A percentile compares a stretch with the other conserved stretches of the same genome.
These are phyloP conservation scores for Graphium colonna DNA, from an alignment of 2,888 invertebrate genomes.

Conservation along the genomic window DNA sequence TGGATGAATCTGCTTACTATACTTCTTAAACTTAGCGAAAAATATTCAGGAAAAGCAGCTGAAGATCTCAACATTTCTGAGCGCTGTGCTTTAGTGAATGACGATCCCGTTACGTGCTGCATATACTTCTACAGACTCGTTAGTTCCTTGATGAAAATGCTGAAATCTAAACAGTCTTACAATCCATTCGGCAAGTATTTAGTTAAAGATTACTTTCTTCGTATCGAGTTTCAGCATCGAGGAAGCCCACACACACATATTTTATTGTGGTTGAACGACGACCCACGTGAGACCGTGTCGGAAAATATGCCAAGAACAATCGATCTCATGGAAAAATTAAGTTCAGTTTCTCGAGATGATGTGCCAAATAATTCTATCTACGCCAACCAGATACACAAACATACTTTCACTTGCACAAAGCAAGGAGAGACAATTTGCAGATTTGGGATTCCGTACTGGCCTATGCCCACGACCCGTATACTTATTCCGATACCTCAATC, in stretches of 20 bases:
- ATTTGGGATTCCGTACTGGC: slow-evolving; percentile 44
- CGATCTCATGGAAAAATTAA: slow-evolving; percentile 40
- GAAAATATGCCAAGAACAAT: slow-evolving; percentile 43
- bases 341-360: slow-evolving; percentile 37
- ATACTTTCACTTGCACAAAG: slow-evolving; percentile 40
- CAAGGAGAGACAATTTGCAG: slow-evolving; percentile 38
- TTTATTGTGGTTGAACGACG: slow-evolving; percentile 49
- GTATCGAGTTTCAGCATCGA: slow-evolving; percentile 47
- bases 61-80: slow-evolving; percentile 22
- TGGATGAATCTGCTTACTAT: slow-evolving; percentile 43
- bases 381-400: slow-evolving; percentile 41
- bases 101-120: slow-evolving; percentile 41
- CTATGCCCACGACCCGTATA: slow-evolving; percentile 38
- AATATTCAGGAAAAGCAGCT: slow-evolving; percentile 32
- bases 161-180: slow-evolving; percentile 33
- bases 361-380: slow-evolving; percentile 35
- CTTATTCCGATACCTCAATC: slow-evolving; percentile 40
- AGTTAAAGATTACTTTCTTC: slow-evolving; percentile 42
- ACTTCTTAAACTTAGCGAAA: slow-evolving; percentile 41
- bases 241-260: slow-evolving; percentile 53
- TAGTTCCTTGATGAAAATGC: slow-evolving; percentile 34
- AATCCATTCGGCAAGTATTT: slow-evolving; percentile 42
- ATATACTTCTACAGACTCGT: slow-evolving; percentile 43
- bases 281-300: slow-evolving; percentile 39
- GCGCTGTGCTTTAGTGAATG: slow-evolving; percentile 32